Conservation (phyloP, 1,140 invertebrate species). For the Uloborus diversus region DNA sequence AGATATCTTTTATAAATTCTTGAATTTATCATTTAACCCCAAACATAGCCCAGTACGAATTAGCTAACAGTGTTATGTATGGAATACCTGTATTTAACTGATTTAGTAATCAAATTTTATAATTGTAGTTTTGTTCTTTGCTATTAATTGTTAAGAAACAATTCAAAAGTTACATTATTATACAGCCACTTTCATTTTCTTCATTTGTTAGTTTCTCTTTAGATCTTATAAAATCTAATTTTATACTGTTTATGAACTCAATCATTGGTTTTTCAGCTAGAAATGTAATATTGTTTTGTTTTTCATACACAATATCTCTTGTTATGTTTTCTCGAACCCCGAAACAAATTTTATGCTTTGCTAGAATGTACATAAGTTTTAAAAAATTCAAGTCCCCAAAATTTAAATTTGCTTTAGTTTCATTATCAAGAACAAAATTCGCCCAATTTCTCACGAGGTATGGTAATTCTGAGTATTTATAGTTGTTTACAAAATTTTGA, state of each 20-base stretch:
- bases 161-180: no score
- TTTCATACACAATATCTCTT: slow-evolving; percentile 13
- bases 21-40: no score
- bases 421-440: neutral
- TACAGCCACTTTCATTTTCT: no score
- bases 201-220: no score
- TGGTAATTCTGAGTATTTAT: neutral
- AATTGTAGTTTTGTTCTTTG: no score
- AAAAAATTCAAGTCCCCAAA: neutral
- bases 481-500: neutral
- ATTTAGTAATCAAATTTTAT: no score
- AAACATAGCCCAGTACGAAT: no score
- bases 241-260: slow-evolving; percentile 6
- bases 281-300: slow-evolving; percentile 14
- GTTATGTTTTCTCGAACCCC: neutral
- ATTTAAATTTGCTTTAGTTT: neutral
- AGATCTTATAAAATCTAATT: slow-evolving; percentile 17
- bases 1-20: no score
- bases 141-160: no score
- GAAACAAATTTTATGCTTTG: slow-evolving; percentile 23
- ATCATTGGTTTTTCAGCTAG: neutral
- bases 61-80: no score
- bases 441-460: neutral
- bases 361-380: slow-evolving; percentile 2
- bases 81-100: no score